These are phyloP conservation scores for Ceriagrion tenellum DNA, from an alignment of 2,888 invertebrate species.

Conservation along the genomic window DNA sequence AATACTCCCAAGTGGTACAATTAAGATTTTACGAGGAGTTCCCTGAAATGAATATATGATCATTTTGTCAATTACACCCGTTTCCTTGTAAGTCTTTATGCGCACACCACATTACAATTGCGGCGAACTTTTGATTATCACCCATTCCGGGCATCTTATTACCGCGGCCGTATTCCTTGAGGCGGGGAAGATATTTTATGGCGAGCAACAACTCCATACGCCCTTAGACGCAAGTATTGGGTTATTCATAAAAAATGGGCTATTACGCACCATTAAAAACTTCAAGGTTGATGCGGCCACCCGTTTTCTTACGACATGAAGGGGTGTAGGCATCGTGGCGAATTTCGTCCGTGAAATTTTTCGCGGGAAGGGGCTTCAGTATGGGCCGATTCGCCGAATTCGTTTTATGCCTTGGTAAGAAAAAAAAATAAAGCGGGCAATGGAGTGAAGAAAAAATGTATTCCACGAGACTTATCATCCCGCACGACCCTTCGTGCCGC, in stretches of 20 bases:
- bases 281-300: neutral
- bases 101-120: too few species aligned
- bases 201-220: neutral
- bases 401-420: neutral
- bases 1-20: neutral
- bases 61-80: neutral
- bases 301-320: slow-evolving; percentile 13
- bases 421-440: neutral
- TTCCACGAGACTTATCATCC: neutral
- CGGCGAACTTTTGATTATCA: too few species aligned
- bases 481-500: neutral
- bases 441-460: neutral
- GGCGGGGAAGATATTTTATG: neutral
- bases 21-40: neutral
- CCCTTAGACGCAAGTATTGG: neutral
- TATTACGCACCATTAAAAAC: neutral
- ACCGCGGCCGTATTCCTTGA: neutral
- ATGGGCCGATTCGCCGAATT: neutral
- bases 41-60: neutral
- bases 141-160: too few species aligned
- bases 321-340: neutral
- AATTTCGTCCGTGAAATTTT: neutral
- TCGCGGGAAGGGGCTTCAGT: neutral
- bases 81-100: neutral
- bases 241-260: neutral